Percentiles rank a stretch among this genome's conserved stretches.
Conservation (phyloP, 23 tunicate genomes). For the Diplosoma virens region DNA sequence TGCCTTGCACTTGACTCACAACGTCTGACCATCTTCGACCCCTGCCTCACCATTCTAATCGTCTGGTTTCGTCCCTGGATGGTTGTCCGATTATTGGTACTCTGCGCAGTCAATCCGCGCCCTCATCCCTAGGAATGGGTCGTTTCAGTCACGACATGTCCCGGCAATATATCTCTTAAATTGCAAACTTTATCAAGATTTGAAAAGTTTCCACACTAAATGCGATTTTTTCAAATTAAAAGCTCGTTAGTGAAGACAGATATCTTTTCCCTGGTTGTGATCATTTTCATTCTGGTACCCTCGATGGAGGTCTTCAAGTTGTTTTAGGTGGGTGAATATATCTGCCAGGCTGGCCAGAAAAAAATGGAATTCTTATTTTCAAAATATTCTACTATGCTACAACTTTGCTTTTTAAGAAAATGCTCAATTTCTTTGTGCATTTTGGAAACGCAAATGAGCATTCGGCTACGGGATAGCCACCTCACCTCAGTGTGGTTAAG, state of each 20-base stretch:
- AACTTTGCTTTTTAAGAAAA: not conserved
- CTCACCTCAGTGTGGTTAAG: constrained; percentile 17
- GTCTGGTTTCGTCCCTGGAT: too few relatives aligned
- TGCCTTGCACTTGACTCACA: too few relatives aligned
- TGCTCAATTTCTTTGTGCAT: constrained; percentile 15
- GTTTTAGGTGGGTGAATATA: not conserved
- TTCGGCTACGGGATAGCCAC: not conserved
- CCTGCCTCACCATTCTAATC: too few relatives aligned
- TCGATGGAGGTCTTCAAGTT: constrained; percentile 10
- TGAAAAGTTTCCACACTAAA: constrained; percentile 1
- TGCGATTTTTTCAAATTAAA: constrained; percentile 3
- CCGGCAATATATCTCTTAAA: not conserved
- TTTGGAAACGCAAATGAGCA: not conserved
- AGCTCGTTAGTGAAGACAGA: constrained; percentile 2
- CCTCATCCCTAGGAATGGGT: too few relatives aligned
- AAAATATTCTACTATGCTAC: constrained; percentile 6
- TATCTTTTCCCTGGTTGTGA: not conserved
- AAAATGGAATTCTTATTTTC: constrained; percentile 14
- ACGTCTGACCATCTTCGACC: too few relatives aligned
- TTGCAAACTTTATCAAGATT: constrained; percentile 4
- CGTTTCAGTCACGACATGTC: constrained; percentile 7
- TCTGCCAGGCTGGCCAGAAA: not conserved
- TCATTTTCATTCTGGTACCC: not conserved
- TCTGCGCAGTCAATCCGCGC: too few relatives aligned
- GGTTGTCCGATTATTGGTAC: too few relatives aligned